Conservation (phyloP, 2,888 invertebrate genomes). For the Zygothrica quintamaculata region DNA sequence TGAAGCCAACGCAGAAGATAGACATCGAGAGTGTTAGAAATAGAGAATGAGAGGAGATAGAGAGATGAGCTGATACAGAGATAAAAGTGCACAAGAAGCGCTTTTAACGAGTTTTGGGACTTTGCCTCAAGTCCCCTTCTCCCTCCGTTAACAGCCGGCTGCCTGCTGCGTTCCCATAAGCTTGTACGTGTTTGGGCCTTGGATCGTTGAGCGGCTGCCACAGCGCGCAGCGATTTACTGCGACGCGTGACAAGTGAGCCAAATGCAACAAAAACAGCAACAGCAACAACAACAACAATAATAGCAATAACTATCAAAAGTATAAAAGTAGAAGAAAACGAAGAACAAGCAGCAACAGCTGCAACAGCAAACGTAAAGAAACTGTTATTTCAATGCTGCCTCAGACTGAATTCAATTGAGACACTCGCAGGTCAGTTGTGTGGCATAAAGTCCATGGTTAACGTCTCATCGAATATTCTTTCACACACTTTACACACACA, state of each 20-base stretch:
- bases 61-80: conserved; percentile 3
- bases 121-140: conserved; percentile 23
- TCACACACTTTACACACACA: no score
- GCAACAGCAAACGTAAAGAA: neutral
- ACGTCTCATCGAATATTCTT: no score
- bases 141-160: neutral
- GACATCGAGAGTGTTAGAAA: neutral
- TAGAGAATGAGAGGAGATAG: neutral
- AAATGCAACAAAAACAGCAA: conserved; percentile 6
- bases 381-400: conserved; percentile 34
- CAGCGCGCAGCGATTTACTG: conserved; percentile 47
- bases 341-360: conserved; percentile 16
- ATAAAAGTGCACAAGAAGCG: conserved; percentile 51
- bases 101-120: conserved; percentile 75
- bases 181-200: conserved; percentile 58
- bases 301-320: neutral
- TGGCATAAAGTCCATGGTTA: neutral
- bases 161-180: conserved; percentile 36
- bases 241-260: conserved; percentile 42
- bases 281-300: conserved; percentile 10
- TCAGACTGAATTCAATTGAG: conserved; percentile 45
- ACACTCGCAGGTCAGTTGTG: conserved; percentile 34
- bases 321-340: neutral
- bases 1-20: no score
- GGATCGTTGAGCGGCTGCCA: conserved; percentile 12